Evolutionary conservation across 2,797 vertebrate genomes (phyloP), one percentile per base, ranked within the genome.

Genomic region (Choloepus didactylus): DNA sequence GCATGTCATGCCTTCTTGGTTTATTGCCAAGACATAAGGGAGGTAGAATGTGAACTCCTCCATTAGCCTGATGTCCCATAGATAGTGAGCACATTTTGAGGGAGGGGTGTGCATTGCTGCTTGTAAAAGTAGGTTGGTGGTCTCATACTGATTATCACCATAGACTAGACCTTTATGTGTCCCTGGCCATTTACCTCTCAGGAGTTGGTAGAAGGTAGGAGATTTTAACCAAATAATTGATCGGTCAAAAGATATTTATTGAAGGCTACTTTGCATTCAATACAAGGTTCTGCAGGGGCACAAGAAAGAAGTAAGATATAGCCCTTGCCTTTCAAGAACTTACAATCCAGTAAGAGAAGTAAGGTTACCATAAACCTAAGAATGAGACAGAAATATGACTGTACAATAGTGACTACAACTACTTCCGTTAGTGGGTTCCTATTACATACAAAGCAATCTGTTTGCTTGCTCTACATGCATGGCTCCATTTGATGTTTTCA

Each of bases 31-130:
- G 21, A 72, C 7, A 29, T 3, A 51, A 64, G 25, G 60, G 70
- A 46, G 16, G 14, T 38, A n/a, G 18, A 15, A 93, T 54, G 18
- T 3, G 31, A 70, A 3, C 3, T 0, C 49, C 4, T 59, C 2
- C 7, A 15, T n/a, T 84, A 18, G 59, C 51, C 29, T 12, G n/a
- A 60, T 51, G 21, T 6, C 16, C 21, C 19, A 29, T 31, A 44
- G 31, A 38, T 19, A 41, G 31, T 27, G 18, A 69, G 2, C 1
- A 14, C 5, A n/a, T 5, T 1, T n/a, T 4, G 2, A 4, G 11
- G 51, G 5, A 31, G 1, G 1, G 4, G 4, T 44, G 21, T 38
- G 9, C 8, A 35, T 69, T 25, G 16, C 2, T 59, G 56, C 62
- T 76, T 76, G 4, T 59, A 38, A n/a, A 41, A 56, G 4, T 18